Percentiles rank a stretch among this genome's conserved stretches.
These are phyloP conservation scores for Corydoras sp. DNA, from an alignment of 2,113 vertebrate genomes.

Conservation along the genomic window DNA sequence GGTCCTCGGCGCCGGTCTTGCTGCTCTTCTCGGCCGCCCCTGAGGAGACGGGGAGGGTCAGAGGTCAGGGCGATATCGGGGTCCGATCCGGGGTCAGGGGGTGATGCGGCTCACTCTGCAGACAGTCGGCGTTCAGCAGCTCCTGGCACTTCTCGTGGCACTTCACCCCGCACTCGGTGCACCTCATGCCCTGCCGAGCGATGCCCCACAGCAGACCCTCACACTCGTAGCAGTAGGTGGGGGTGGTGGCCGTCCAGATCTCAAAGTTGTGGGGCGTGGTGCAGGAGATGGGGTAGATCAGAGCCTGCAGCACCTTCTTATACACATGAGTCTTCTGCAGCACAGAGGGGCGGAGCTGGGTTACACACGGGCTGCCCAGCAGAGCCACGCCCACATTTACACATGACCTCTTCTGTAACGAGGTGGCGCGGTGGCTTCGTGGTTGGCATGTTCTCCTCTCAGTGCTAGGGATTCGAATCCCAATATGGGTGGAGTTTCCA, in stretches of 20 bases:
- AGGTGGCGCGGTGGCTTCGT: too few species aligned
- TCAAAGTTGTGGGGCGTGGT: too few species aligned
- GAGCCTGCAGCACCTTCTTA: slow-evolving; percentile 84
- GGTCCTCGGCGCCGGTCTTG: slow-evolving; percentile 90
- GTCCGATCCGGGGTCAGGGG: too few species aligned
- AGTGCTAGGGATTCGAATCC: too few species aligned
- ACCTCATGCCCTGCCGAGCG: slow-evolving; percentile 94
- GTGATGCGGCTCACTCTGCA: slow-evolving; percentile 79
- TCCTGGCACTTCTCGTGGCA: slow-evolving; percentile 58
- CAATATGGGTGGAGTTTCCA: too few species aligned
- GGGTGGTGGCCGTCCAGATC: too few species aligned
- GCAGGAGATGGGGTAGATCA: too few species aligned
- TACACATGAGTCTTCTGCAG: slow-evolving; percentile 91
- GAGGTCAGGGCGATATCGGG: not conserved
- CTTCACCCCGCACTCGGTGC: slow-evolving; percentile 46
- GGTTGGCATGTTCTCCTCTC: too few species aligned
- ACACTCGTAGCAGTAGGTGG: too few species aligned
- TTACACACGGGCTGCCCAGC: too few species aligned
- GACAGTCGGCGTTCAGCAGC: slow-evolving; percentile 91
- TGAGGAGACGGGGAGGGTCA: slow-evolving; percentile 43
- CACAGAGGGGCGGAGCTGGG: not conserved
- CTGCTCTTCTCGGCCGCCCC: slow-evolving; percentile 96
- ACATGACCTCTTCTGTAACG: too few species aligned
- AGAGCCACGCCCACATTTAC: too few species aligned
- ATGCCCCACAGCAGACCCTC: slow-evolving; percentile 75